Conservation (phyloP, 2,888 invertebrate species). For the Meandrusa payeni region DNA sequence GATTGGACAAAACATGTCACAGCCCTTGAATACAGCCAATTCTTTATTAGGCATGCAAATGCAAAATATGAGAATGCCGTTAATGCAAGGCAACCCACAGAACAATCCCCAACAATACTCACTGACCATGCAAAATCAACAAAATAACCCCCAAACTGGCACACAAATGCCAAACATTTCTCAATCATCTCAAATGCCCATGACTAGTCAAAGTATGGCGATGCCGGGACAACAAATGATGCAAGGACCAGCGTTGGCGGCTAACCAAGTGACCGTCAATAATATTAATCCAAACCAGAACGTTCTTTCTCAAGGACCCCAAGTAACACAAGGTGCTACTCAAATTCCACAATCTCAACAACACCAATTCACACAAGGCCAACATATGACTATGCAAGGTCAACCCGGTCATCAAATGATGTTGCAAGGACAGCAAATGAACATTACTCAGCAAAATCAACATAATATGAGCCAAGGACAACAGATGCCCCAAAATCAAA, state of each 20-base stretch:
- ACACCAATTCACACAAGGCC: constrained; percentile 41
- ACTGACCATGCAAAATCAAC: constrained; percentile 52
- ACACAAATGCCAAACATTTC: constrained; percentile 48
- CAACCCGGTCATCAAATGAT: constrained; percentile 48
- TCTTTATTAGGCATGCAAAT: constrained; percentile 63
- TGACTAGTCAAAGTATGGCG: constrained; percentile 47
- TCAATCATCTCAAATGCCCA: constrained; percentile 41
- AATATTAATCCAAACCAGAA: constrained; percentile 40
- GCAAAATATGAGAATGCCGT: constrained; percentile 67
- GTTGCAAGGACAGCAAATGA: constrained; percentile 49
- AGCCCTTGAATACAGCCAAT: constrained; percentile 54
- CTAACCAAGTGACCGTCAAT: constrained; percentile 23
- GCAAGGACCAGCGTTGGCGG: constrained; percentile 32
- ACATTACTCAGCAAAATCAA: constrained; percentile 43
- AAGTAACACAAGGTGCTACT: constrained; percentile 40
- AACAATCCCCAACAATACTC: constrained; percentile 55
- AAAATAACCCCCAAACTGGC: constrained; percentile 42
- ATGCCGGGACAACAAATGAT: constrained; percentile 47
- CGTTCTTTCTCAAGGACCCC: constrained; percentile 38
- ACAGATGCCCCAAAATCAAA: constrained; percentile 46
- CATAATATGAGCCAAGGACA: constrained; percentile 44
- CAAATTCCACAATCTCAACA: constrained; percentile 33
- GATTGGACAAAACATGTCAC: constrained; percentile 46
- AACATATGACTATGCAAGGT: constrained; percentile 41
- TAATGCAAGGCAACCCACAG: constrained; percentile 54